Conservation (phyloP, 2,797 vertebrate species). For the Ctenosaura bakeri region DNA sequence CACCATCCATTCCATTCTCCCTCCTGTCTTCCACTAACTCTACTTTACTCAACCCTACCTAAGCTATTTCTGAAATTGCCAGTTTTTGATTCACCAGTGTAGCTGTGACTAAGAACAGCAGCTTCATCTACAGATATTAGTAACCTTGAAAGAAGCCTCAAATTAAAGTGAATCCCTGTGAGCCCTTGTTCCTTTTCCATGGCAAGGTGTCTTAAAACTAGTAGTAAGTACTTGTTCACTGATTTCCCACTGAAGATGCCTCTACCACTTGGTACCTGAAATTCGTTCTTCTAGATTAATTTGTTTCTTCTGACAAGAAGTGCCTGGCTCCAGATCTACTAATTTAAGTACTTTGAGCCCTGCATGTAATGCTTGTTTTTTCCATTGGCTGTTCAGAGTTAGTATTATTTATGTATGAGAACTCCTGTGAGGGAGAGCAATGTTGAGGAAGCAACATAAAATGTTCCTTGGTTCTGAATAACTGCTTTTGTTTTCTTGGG, state of each 20-base stretch:
- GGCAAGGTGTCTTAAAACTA: neutral
- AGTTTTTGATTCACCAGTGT: no score
- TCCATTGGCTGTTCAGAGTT: neutral
- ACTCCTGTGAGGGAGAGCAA: neutral
- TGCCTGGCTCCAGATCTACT: neutral
- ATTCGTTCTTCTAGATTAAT: neutral
- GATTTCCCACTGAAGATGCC: neutral
- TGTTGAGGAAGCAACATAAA: neutral
- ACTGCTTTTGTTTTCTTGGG: neutral
- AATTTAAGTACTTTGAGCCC: neutral
- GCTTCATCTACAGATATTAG: neutral
- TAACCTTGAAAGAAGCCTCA: neutral
- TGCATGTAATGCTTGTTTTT: neutral
- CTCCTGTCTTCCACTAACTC: no score
- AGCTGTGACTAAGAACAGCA: neutral
- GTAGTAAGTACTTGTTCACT: no score
- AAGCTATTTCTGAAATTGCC: neutral
- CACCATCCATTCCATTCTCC: neutral
- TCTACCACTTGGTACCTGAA: neutral
- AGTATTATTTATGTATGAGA: neutral
- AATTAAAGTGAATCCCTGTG: neutral
- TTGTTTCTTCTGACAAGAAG: neutral
- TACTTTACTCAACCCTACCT: no score
- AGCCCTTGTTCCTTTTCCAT: neutral
- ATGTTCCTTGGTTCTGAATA: neutral